These are phyloP conservation scores for Pseudomyrmex cubaensis DNA, from an alignment of 1,140 invertebrate species.

Conservation along the genomic window DNA sequence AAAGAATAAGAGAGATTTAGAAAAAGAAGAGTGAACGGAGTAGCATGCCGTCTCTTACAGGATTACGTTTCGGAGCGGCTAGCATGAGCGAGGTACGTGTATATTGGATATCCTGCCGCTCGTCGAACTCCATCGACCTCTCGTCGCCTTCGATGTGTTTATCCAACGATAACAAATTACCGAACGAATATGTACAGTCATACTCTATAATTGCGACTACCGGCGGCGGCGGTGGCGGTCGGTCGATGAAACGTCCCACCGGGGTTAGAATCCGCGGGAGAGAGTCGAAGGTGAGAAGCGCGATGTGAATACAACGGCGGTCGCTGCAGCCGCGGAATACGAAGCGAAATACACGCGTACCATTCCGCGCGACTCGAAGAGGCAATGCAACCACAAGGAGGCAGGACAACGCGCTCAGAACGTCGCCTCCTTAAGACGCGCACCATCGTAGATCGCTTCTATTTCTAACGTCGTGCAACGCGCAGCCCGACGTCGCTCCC, in stretches of 20 bases:
- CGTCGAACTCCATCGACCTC: conserved; percentile 60
- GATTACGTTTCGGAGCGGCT: conserved; percentile 60
- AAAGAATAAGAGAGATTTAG: conserved; percentile 23
- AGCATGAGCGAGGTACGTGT: neutral
- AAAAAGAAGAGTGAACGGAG: conserved; percentile 38
- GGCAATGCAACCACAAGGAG: conserved; percentile 31
- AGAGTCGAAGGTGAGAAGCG: conserved; percentile 69
- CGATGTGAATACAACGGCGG: conserved; percentile 61
- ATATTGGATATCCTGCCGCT: neutral
- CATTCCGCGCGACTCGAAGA: conserved; percentile 48
- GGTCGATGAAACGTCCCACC: conserved; percentile 66
- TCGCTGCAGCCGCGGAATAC: conserved; percentile 23
- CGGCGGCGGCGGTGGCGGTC: conserved; percentile 67
- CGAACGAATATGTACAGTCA: conserved; percentile 83
- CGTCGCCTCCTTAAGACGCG: conserved; percentile 32
- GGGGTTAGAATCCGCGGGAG: conserved; percentile 70
- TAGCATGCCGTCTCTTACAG: conserved; percentile 52
- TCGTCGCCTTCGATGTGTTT: conserved; percentile 76
- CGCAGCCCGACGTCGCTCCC: conserved; percentile 52
- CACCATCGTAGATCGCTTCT: conserved; percentile 60
- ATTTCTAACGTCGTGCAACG: conserved; percentile 70
- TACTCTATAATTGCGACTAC: conserved; percentile 83
- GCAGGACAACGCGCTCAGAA: conserved; percentile 18
- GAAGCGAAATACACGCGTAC: conserved; percentile 37
- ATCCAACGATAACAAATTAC: conserved; percentile 83